These are phyloP conservation scores for Phortica okadai DNA, from an alignment of 2,888 invertebrate species.

Conservation along the genomic window DNA sequence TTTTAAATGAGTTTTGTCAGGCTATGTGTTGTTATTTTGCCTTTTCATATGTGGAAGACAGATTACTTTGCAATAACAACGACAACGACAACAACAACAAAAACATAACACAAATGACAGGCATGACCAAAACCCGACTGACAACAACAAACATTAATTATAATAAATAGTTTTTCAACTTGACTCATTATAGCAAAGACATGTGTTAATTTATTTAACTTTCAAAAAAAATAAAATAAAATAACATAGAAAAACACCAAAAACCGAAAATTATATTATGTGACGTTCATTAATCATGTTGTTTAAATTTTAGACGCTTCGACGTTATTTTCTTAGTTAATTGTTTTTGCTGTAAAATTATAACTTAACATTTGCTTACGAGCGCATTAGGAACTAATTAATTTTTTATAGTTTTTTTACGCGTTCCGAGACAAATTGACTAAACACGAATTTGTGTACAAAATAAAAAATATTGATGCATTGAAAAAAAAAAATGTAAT, in stretches of 20 bases:
- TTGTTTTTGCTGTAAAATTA: constrained; percentile 68
- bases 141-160: constrained; percentile 37
- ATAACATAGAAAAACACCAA: constrained; percentile 12
- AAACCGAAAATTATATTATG: constrained; percentile 35
- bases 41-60: background rate
- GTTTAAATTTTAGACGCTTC: constrained; percentile 15
- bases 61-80: constrained; percentile 8
- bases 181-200: constrained; percentile 64
- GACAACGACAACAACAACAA: constrained; percentile 8
- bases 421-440: background rate
- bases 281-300: constrained; percentile 66
- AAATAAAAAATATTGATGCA: constrained; percentile 9
- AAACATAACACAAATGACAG: constrained; percentile 1
- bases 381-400: background rate
- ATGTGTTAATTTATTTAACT: constrained; percentile 72
- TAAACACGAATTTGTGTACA: background rate
- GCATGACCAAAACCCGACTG: background rate
- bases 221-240: constrained; percentile 51
- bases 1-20: constrained; percentile 15
- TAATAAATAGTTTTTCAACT: constrained; percentile 45
- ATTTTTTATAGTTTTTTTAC: background rate
- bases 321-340: constrained; percentile 65
- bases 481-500: background rate
- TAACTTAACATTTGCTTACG: constrained; percentile 24
- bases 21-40: background rate